These are phyloP conservation scores for Siderastrea siderea DNA, from an alignment of 92 coral and sea anemone species.

Conservation along the genomic window DNA sequence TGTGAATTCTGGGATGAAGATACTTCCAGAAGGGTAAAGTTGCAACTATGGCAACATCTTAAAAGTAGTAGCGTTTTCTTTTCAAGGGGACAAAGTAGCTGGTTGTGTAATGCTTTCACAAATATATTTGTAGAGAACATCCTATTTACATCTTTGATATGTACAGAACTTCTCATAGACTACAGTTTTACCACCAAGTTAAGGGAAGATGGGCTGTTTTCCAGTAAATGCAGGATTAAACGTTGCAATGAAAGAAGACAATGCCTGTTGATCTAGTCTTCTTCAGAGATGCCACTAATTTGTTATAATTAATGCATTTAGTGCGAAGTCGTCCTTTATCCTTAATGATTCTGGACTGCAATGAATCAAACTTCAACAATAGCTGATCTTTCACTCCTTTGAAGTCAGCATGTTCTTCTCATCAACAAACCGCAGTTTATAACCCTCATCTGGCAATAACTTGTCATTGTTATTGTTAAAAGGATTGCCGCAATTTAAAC, in stretches of 20 bases:
- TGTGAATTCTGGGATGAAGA: neutral
- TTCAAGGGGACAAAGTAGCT: neutral
- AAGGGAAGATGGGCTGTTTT: neutral
- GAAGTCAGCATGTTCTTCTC: neutral
- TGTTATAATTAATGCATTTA: neutral
- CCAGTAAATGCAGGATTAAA: neutral
- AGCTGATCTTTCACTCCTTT: neutral
- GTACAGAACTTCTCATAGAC: neutral
- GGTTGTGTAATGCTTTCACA: neutral
- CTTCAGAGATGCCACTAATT: no score
- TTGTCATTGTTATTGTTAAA: conserved; percentile 79
- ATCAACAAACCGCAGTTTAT: conserved; percentile 2
- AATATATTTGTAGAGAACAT: neutral
- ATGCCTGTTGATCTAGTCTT: neutral
- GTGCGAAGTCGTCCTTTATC: neutral
- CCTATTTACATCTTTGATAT: neutral
- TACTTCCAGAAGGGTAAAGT: neutral
- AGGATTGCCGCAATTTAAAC: conserved; percentile 87
- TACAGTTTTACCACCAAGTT: neutral
- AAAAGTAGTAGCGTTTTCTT: neutral
- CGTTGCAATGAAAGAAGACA: neutral
- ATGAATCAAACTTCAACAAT: neutral
- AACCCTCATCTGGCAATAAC: conserved; percentile 16
- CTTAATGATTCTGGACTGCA: neutral
- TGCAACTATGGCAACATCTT: neutral